These are phyloP conservation scores for Atta cephalotes DNA, from an alignment of 1,140 invertebrate genomes.

Conservation along the genomic window DNA sequence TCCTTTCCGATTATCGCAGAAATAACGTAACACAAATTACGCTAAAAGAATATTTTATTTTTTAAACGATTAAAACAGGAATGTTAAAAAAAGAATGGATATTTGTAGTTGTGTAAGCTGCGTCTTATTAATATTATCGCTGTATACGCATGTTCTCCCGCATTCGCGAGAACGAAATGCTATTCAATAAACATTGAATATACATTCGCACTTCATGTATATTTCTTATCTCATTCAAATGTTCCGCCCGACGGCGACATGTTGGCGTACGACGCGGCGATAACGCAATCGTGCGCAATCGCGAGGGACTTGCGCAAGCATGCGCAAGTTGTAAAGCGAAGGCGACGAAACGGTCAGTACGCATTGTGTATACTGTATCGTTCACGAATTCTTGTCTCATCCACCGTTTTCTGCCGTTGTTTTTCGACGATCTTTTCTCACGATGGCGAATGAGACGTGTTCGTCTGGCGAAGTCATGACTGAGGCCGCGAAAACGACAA, in stretches of 20 bases:
- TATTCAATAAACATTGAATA: constrained; percentile 16
- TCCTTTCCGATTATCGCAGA: not conserved
- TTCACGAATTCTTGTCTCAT: too few relatives aligned
- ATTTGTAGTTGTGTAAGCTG: not conserved
- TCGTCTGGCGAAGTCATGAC: not conserved
- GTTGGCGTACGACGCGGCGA: too few relatives aligned
- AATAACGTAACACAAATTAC: not conserved
- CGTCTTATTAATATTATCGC: not conserved
- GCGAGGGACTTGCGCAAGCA: constrained; percentile 1
- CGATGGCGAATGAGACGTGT: not conserved
- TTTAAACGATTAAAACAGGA: constrained; percentile 7
- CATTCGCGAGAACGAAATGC: not conserved
- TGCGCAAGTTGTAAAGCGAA: too few relatives aligned
- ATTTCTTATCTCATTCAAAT: not conserved
- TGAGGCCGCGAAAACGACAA: constrained; percentile 66
- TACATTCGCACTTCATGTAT: not conserved
- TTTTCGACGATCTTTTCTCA: not conserved
- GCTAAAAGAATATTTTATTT: constrained; percentile 20
- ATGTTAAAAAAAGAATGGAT: not conserved
- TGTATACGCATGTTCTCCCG: not conserved
- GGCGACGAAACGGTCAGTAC: constrained; percentile 9
- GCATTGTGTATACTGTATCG: not conserved
- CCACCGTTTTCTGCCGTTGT: not conserved
- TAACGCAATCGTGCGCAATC: constrained; percentile 4
- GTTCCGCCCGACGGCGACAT: not conserved